Conservation (phyloP, 2,113 vertebrate species). For the Sinosuthora webbiana region DNA sequence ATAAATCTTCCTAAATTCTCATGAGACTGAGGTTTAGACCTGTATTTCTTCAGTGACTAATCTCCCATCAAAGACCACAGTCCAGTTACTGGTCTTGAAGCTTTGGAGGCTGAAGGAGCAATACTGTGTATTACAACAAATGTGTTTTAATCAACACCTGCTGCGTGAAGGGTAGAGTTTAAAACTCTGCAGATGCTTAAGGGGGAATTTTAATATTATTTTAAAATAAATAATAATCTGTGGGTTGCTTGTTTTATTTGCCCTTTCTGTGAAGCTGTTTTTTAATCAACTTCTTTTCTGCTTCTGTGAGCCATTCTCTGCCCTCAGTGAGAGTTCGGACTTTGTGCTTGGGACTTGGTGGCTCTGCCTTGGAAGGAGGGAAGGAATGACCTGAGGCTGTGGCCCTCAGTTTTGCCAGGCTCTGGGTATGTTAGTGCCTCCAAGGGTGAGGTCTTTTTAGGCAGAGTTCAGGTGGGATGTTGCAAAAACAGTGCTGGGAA, state of each 20-base stretch:
- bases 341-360: not conserved
- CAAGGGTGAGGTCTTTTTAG: not conserved
- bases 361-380: not conserved
- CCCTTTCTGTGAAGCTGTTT: not conserved
- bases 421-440: not conserved
- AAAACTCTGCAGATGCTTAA: not conserved
- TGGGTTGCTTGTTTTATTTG: not conserved
- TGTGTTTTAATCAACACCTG: not conserved
- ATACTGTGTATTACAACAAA: not conserved
- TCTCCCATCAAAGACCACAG: not conserved
- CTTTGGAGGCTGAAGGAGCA: not conserved
- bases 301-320: not conserved
- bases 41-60: not conserved
- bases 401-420: not conserved
- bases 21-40: not conserved
- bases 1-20: not conserved
- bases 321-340: not conserved
- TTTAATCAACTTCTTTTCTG: not conserved
- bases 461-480: not conserved
- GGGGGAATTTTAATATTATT: not conserved
- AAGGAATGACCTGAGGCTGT: not conserved
- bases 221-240: not conserved
- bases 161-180: not conserved
- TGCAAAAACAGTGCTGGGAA: not conserved
- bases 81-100: not conserved